Conservation (phyloP, 1,140 invertebrate species). For the Halotydeus destructor region DNA sequence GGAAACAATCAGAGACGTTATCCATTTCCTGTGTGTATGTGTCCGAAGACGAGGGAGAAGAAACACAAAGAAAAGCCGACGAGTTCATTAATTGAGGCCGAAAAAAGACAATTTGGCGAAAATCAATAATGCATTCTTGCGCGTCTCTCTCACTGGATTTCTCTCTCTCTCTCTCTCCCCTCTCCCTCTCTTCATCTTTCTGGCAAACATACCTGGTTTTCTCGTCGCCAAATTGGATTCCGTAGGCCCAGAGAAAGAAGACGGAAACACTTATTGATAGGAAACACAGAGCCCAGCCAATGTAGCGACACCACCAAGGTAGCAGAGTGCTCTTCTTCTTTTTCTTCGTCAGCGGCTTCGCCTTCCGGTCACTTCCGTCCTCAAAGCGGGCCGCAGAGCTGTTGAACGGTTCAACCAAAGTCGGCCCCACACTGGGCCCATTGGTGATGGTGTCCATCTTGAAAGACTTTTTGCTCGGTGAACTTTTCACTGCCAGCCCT, state of each 20-base stretch:
- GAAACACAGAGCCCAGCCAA: slow-evolving; percentile 30
- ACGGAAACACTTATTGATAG: slow-evolving; percentile 25
- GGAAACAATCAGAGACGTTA: slow-evolving; percentile 32
- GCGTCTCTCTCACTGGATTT: too few species aligned
- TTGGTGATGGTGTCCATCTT: not conserved
- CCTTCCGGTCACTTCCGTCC: not conserved
- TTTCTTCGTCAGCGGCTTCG: slow-evolving; percentile 5
- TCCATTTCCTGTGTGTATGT: too few species aligned
- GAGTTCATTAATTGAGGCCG: too few species aligned
- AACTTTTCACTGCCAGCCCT: slow-evolving; percentile 5
- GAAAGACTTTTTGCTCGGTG: not conserved
- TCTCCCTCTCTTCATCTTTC: too few species aligned
- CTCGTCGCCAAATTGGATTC: slow-evolving; percentile 32
- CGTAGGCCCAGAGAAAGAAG: slow-evolving; percentile 33
- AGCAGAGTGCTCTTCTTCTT: slow-evolving; percentile 21
- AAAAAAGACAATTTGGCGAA: too few species aligned
- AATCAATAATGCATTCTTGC: too few species aligned
- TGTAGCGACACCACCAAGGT: slow-evolving; percentile 30
- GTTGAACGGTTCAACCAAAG: too few species aligned
- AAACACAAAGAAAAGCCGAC: too few species aligned
- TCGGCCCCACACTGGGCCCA: slow-evolving; percentile 7
- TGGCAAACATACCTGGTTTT: too few species aligned
- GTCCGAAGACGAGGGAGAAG: too few species aligned
- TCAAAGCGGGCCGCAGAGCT: slow-evolving; percentile 5
- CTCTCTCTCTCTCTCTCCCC: too few species aligned